These are phyloP conservation scores for Orchestia grillus DNA, from an alignment of 1,140 invertebrate species.

Conservation along the genomic window DNA sequence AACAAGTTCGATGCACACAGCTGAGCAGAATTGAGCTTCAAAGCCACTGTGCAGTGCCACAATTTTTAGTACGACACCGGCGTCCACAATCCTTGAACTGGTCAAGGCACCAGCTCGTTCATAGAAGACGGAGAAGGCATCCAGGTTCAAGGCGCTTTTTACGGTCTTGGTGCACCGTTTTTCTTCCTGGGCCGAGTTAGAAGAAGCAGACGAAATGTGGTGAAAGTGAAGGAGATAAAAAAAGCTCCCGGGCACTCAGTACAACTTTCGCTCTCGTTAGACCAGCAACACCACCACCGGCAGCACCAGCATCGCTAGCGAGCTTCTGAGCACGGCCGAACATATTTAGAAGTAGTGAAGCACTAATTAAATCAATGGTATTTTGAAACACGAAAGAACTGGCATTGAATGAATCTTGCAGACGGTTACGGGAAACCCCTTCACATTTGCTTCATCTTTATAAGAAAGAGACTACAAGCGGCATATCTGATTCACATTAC, in stretches of 20 bases:
- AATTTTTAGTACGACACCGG: background rate
- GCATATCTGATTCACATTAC: background rate
- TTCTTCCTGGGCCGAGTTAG: background rate
- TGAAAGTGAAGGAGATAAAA: slow-evolving; percentile 48
- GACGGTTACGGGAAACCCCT: background rate
- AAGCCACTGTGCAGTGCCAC: background rate
- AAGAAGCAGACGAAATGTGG: slow-evolving; percentile 49
- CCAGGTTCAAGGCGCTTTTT: slow-evolving; percentile 20
- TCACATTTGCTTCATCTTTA: background rate
- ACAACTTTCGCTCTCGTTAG: slow-evolving; percentile 55
- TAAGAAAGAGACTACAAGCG: background rate
- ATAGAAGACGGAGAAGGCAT: background rate
- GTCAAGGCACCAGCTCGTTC: background rate
- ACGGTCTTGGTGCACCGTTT: background rate
- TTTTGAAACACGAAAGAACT: background rate
- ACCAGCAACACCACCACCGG: background rate
- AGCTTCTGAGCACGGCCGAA: background rate
- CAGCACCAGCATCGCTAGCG: background rate
- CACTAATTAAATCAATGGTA: background rate
- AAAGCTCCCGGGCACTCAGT: background rate
- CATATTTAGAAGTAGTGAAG: background rate
- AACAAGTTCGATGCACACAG: background rate
- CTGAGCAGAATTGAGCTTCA: background rate
- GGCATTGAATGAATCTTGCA: background rate
- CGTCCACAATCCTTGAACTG: background rate